Evolutionary conservation across 2,113 vertebrate genomes (phyloP), one percentile per base, ranked within the genome.

Genomic region (Gymnocephalus cernua): DNA sequence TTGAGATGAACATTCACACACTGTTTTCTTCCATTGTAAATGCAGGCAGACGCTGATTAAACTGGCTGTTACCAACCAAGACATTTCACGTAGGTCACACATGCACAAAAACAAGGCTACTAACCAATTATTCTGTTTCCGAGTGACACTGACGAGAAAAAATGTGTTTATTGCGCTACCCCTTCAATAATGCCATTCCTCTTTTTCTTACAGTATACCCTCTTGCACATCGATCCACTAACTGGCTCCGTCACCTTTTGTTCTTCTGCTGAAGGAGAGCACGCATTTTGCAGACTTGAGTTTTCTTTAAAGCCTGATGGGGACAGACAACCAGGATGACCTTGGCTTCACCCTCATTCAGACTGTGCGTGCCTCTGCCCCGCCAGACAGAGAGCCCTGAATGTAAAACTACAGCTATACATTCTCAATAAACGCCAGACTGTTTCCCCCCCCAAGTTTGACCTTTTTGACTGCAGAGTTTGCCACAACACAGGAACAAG

Each of bases 271-370:
- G 79, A 78, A 74, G 82, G 48, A 79, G 66, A 73, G 41, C 44
- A 41, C 71, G 64, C 77, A 64, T 82, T 91, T 87, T 74, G 61
- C 65, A 81, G 84, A 54, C 65, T 81, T 68, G 72, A 86, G 74
- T 90, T 91, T 94, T 89, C 89, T 87, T 80, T 84, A 59, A 80
- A 79, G 51, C 41, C 86, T 86, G 86, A 93, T 77, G 77, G 80
- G 79, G 86, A 90, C 78, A 82, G 87, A 94, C 90, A 90, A 77
- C 78, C 64, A 45, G 23, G 27, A 54, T 87, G 93, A 94, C 93
- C 92, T 91, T 89, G 87, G 79, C 69, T 89, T 93, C 83, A 88
- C 80, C 88, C 85, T 86, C 56, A 77, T 51, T 69, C 77, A 74
- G 77, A 82, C 66, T 82, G 54, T n/a, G 32, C 61, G 12, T 32